Percentiles rank a stretch among this genome's conserved stretches.
Evolutionary conservation across 2,888 invertebrate genomes (phyloP).

Genomic region (Neelides folsomi): DNA sequence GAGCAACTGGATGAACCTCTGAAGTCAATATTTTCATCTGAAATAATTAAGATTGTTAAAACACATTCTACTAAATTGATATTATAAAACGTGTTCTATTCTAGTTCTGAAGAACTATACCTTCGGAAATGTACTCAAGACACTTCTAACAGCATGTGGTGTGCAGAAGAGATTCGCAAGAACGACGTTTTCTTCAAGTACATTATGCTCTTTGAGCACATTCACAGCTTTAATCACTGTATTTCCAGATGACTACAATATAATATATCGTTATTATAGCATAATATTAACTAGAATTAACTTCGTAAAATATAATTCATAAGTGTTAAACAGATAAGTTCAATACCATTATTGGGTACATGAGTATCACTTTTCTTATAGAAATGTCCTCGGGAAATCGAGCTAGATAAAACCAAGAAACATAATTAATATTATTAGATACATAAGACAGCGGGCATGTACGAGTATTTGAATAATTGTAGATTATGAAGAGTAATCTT

Average conservation of each 20-base stretch:
- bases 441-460: too few relatives aligned
- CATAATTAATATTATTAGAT: conserved; percentile 16
- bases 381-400: conserved; percentile 94
- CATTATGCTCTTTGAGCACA: conserved; percentile 84
- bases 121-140: conserved; percentile 67
- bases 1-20: conserved; percentile 85
- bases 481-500: too few relatives aligned
- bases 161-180: conserved; percentile 96
- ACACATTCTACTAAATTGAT: neutral
- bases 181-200: conserved; percentile 85
- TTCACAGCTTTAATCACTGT: conserved; percentile 62
- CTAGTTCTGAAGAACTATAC: conserved; percentile 35
- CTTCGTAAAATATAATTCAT: neutral
- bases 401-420: conserved; percentile 36
- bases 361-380: conserved; percentile 77
- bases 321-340: too few relatives aligned
- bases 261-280: neutral
- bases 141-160: conserved; percentile 71
- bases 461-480: too few relatives aligned
- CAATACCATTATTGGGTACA: conserved; percentile 86
- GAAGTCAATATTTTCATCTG: conserved; percentile 91
- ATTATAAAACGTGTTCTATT: neutral
- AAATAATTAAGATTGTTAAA: too few relatives aligned
- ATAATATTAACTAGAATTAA: neutral
- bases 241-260: neutral